These are phyloP conservation scores for Danionella cerebrum DNA, from an alignment of 2,113 vertebrate species.

Conservation along the genomic window DNA sequence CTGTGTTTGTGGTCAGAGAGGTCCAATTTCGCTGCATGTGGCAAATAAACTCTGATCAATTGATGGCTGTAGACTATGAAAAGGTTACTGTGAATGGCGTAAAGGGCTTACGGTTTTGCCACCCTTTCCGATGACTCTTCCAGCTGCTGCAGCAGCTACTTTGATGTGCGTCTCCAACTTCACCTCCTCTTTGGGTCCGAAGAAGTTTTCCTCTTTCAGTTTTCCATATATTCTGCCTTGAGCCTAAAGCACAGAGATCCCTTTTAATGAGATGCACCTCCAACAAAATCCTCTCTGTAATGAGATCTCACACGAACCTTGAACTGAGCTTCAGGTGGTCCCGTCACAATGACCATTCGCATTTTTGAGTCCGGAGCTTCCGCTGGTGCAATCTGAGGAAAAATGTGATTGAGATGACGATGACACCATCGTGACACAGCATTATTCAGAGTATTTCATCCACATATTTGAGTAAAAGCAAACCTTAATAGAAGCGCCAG, in stretches of 20 bases:
- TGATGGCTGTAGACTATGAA: no score
- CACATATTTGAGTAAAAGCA: no score
- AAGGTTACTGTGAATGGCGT: background rate
- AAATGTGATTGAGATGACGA: background rate
- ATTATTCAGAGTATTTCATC: no score
- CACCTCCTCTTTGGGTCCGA: conserved; percentile 89
- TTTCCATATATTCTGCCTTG: conserved; percentile 92
- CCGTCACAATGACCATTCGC: conserved; percentile 91
- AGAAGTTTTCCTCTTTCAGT: conserved; percentile 93
- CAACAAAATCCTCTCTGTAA: background rate
- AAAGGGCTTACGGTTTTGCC: conserved; percentile 83
- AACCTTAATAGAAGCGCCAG: conserved; percentile 92
- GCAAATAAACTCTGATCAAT: no score
- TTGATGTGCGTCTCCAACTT: conserved; percentile 92
- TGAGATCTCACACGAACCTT: conserved; percentile 64
- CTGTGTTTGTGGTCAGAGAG: no score
- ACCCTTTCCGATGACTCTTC: conserved; percentile 87
- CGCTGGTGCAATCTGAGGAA: conserved; percentile 79
- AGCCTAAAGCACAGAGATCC: conserved; percentile 57
- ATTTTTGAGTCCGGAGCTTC: conserved; percentile 88
- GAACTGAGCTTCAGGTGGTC: conserved; percentile 92
- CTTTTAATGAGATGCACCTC: background rate
- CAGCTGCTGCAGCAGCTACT: conserved; percentile 82
- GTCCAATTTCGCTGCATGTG: no score
- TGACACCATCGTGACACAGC: background rate